These are phyloP conservation scores for Loris lydekkerianus DNA, from an alignment of 2,797 vertebrate genomes.

Conservation along the genomic window DNA sequence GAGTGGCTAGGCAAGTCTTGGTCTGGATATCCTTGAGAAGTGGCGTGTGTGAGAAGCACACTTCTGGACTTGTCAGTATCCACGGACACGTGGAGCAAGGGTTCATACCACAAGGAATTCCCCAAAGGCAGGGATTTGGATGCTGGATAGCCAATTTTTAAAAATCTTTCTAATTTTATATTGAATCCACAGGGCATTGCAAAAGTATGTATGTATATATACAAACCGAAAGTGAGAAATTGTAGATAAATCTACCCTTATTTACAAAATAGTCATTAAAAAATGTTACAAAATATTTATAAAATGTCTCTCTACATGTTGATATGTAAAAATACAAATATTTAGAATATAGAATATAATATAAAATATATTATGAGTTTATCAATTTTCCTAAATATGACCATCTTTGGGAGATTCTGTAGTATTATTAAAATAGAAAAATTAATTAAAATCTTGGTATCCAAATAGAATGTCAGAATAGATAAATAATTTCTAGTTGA, in stretches of 20 bases:
- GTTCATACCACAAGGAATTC: neutral
- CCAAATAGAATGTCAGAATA: neutral
- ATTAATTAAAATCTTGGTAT: conserved; percentile 58
- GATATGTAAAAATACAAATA: too few relatives aligned
- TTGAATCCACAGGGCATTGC: neutral
- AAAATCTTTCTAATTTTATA: neutral
- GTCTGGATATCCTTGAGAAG: neutral
- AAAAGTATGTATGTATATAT: too few relatives aligned
- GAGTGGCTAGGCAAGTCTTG: neutral
- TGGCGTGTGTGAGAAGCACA: too few relatives aligned
- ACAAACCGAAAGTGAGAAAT: too few relatives aligned
- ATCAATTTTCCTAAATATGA: too few relatives aligned
- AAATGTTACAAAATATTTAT: too few relatives aligned
- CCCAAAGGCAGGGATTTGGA: neutral
- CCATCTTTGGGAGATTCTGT: too few relatives aligned
- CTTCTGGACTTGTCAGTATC: neutral
- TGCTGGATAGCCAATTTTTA: neutral
- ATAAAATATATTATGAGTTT: too few relatives aligned
- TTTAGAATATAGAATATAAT: too few relatives aligned
- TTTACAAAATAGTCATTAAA: too few relatives aligned
- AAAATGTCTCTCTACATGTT: too few relatives aligned
- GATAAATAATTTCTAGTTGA: neutral
- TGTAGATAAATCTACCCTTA: too few relatives aligned
- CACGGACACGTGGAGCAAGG: neutral
- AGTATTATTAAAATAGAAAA: neutral